Conservation (phyloP, 2,113 vertebrate genomes). For the Percopsis transmontana region DNA sequence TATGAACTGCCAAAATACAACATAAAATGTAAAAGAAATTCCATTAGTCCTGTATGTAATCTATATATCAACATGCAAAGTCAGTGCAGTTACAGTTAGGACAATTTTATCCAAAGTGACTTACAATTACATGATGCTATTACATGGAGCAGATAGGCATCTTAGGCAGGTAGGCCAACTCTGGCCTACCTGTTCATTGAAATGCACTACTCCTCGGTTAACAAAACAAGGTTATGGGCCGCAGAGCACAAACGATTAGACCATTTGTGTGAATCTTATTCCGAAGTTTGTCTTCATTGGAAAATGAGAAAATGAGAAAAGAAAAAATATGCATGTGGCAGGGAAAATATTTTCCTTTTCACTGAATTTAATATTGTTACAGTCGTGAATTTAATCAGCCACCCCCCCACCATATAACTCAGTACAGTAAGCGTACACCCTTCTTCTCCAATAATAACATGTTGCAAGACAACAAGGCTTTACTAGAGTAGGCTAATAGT, state of each 20-base stretch:
- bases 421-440: not conserved
- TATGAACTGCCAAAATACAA: not conserved
- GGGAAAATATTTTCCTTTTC: not conserved
- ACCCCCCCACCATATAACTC: no score
- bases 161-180: no score
- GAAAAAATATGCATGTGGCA: conserved; percentile 16
- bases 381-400: not conserved
- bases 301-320: conserved; percentile 3
- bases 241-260: not conserved
- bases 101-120: no score
- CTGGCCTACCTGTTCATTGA: no score
- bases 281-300: not conserved
- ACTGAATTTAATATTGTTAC: conserved; percentile 11
- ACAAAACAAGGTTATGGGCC: not conserved
- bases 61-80: no score
- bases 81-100: no score
- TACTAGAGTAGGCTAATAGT: no score
- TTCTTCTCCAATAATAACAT: conserved; percentile 12
- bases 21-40: not conserved
- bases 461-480: not conserved
- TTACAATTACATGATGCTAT: no score
- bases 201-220: not conserved
- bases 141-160: no score
- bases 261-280: not conserved
- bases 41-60: no score